Percentiles rank a stretch among this genome's conserved stretches.
phyloP scores from a whole-genome alignment of 2,888 invertebrate genomes.

The Calameuta idolon region DNA sequence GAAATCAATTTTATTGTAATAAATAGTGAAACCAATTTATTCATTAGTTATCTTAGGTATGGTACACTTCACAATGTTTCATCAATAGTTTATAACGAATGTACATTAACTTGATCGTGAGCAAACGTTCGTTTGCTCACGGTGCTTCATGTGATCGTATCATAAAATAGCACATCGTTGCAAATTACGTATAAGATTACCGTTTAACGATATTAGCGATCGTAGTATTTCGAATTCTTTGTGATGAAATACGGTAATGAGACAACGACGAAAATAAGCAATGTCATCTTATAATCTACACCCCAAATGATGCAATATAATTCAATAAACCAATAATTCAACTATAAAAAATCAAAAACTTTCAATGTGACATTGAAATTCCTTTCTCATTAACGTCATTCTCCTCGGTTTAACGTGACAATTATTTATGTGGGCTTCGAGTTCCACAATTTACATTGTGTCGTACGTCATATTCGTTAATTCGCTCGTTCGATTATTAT shows the following conservation, averaged over 20 bases:
- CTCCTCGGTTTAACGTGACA: not conserved
- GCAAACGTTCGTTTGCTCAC: constrained; percentile 1
- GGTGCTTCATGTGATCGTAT: constrained; percentile 13
- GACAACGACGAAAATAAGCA: not conserved
- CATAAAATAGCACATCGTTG: constrained; percentile 4
- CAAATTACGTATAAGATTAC: not conserved
- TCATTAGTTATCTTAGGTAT: constrained; percentile 39
- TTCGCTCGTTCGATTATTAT: constrained; percentile 12
- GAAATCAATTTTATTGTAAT: constrained; percentile 34
- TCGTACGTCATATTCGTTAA: not conserved
- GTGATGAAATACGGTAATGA: not conserved
- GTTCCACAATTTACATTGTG: not conserved
- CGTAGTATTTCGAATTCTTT: not conserved
- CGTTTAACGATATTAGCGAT: not conserved
- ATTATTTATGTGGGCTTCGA: not conserved
- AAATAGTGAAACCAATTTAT: constrained; percentile 51
- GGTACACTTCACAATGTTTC: constrained; percentile 30
- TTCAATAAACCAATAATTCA: not conserved
- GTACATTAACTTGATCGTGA: constrained; percentile 21
- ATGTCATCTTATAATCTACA: not conserved
- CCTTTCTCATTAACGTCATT: not conserved
- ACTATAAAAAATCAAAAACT: constrained; percentile 1
- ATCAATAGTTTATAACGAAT: constrained; percentile 31
- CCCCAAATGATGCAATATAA: not conserved
- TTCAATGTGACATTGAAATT: constrained; percentile 9